A percentile compares a stretch with the other conserved stretches of the same genome.
These are phyloP conservation scores for Arvicanthis niloticus DNA, from an alignment of 2,113 vertebrate genomes.

Conservation along the genomic window DNA sequence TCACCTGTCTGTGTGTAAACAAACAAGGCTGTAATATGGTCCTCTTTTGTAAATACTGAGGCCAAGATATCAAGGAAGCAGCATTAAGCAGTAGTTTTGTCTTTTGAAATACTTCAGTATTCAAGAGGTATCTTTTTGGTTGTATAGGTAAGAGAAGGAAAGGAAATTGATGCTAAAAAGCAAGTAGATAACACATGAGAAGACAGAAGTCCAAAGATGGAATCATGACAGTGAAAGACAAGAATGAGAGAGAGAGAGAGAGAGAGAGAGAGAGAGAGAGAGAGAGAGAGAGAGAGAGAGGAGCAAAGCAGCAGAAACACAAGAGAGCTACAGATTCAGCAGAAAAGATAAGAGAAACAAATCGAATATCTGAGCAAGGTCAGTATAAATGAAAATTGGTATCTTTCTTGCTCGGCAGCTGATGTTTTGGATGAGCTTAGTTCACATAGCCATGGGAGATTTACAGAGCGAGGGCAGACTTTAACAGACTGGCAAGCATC, in stretches of 20 bases:
- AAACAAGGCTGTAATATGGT: accelerated
- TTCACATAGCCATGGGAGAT: not conserved
- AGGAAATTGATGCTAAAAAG: not conserved
- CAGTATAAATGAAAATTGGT: not conserved
- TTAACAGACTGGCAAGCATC: not conserved
- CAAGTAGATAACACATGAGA: not conserved
- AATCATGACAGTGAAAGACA: not conserved
- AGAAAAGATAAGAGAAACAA: not conserved
- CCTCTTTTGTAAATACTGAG: not conserved
- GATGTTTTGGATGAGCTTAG: not conserved
- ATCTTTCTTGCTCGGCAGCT: not conserved
- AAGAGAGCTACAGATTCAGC: not conserved
- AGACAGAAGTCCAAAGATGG: not conserved
- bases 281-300: not conserved
- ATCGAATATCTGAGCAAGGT: not conserved
- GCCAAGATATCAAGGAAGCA: not conserved
- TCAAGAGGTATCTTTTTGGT: not conserved
- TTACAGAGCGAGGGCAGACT: not conserved
- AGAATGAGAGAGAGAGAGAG: not conserved
- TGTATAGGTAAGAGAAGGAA: not conserved
- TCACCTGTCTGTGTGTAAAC: not conserved
- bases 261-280: not conserved
- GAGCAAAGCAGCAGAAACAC: not conserved
- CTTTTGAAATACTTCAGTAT: not conserved
- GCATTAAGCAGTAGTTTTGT: not conserved